Conservation (phyloP, 2,888 invertebrate species). For the Harpalus rubripes region DNA sequence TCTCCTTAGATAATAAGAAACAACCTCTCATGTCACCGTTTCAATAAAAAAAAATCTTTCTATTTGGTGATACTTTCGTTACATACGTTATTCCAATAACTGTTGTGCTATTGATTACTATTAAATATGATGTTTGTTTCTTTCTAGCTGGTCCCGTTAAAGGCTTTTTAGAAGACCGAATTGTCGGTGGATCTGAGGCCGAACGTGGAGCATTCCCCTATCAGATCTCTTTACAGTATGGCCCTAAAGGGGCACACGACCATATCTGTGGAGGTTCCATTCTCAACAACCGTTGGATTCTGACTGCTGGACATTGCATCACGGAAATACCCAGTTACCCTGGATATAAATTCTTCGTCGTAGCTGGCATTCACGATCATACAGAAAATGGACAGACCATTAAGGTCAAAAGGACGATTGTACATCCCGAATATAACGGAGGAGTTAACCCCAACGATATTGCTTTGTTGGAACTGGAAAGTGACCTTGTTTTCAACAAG, state of each 20-base stretch:
- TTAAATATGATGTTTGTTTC: neutral
- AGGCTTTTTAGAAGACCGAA: constrained; percentile 4
- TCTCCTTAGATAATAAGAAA: too few species aligned
- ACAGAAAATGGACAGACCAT: constrained; percentile 71
- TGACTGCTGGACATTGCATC: constrained; percentile 77
- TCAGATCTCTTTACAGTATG: constrained; percentile 75
- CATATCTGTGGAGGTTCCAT: constrained; percentile 77
- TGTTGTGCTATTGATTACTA: too few species aligned
- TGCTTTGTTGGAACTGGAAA: constrained; percentile 75
- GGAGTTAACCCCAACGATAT: constrained; percentile 76
- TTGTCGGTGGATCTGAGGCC: constrained; percentile 69
- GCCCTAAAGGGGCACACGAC: constrained; percentile 71
- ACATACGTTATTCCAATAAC: too few species aligned
- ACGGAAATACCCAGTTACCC: constrained; percentile 72
- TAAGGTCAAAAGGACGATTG: constrained; percentile 68
- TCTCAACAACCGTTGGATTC: constrained; percentile 72
- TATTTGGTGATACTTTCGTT: too few species aligned
- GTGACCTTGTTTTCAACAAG: constrained; percentile 69
- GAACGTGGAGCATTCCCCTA: constrained; percentile 73
- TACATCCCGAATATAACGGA: constrained; percentile 73
- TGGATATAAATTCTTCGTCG: constrained; percentile 72
- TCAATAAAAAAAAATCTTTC: too few species aligned
- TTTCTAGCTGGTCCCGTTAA: constrained; percentile 6
- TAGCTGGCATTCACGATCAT: constrained; percentile 71
- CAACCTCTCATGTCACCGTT: too few species aligned